Evolutionary conservation across 2,888 invertebrate species (phyloP).

Genomic region (Selenia dentaria): DNA sequence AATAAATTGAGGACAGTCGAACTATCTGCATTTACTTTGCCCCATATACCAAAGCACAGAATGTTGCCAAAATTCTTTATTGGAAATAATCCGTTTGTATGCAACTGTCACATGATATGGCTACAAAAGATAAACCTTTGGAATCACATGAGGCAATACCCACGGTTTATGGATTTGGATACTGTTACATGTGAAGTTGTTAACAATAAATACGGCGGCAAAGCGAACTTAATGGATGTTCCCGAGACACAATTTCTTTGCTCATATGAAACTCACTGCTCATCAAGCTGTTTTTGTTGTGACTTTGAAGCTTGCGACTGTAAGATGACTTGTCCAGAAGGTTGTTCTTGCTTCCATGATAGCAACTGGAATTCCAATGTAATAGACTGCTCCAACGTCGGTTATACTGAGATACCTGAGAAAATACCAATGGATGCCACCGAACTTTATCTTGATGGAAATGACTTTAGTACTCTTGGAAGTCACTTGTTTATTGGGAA

Average conservation of each 20-base stretch:
- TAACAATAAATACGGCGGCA: conserved; percentile 86
- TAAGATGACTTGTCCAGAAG: conserved; percentile 94
- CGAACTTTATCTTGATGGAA: conserved; percentile 93
- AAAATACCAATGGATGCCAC: conserved; percentile 95
- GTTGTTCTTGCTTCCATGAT: conserved; percentile 94
- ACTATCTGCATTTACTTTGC: conserved; percentile 88
- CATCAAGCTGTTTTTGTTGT: conserved; percentile 93
- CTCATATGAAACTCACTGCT: conserved; percentile 92
- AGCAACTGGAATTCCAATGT: conserved; percentile 93
- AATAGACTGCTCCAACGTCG: conserved; percentile 91
- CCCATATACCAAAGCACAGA: conserved; percentile 86
- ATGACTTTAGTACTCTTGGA: conserved; percentile 89
- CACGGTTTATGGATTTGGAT: conserved; percentile 91
- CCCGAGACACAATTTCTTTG: conserved; percentile 92
- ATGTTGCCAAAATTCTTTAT: conserved; percentile 91
- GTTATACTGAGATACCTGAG: conserved; percentile 89
- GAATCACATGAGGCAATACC: conserved; percentile 89
- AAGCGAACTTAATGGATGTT: conserved; percentile 87
- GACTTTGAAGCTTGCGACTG: conserved; percentile 96
- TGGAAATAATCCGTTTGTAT: conserved; percentile 92
- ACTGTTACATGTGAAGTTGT: conserved; percentile 90
- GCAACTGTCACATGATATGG: conserved; percentile 96
- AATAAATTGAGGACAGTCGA: conserved; percentile 90
- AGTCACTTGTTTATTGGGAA: conserved; percentile 94
- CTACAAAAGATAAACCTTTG: conserved; percentile 90